Base-by-base conservation (phyloP, 2,797 vertebrate species). In the Leuciscus waleckii region DNA sequence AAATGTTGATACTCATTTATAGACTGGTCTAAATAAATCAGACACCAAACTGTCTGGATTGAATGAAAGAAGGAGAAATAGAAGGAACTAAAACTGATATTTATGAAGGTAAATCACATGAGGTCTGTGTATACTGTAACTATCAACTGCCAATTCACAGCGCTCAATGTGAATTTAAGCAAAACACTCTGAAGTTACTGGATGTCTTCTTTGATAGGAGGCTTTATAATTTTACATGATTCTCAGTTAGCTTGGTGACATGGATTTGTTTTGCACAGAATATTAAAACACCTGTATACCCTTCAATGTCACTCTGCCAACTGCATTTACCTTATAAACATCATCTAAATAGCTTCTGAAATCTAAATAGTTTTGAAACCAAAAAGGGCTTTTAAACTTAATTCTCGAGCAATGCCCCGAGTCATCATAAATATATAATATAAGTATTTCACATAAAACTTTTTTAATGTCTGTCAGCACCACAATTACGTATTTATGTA, bases 131-230 rank as follows among this genome's bases (percentile, higher is more conserved):
- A 51, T 26, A 19, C 41, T 46, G 49, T n/a, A 37, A 49, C 37
- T 41, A 82, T 17, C 41, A 74, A 39, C 49, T 67, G 56, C 58
- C 68, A 76, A 39, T 69, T 76, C 16, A 67, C 61, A n/a, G 6
- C n/a, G 26, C n/a, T 83, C 58, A 9, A 29, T 79, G 83, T 88
- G 71, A 71, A 84, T 79, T 82, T 81, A 83, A 83, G 80, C 75
- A 85, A 88, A 80, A 80, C 29, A 77, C 65, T 71, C 32, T 56
- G 51, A 85, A 75, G 78, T 71, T 74, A 79, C 65, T 68, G 77
- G 68, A 88, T 81, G 69, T 81, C 79, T 76, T 79, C 73, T 86
- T 84, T 88, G 85, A 84, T 86, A 84, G 14, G 43, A 71, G 81
- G 82, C 51, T 78, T 83, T 80, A 86, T 74, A 49, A 84, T 86